Evolutionary conservation across 2,888 invertebrate species (phyloP), one percentile per base, ranked within the genome.

Genomic region (Anorthoa munda): DNA sequence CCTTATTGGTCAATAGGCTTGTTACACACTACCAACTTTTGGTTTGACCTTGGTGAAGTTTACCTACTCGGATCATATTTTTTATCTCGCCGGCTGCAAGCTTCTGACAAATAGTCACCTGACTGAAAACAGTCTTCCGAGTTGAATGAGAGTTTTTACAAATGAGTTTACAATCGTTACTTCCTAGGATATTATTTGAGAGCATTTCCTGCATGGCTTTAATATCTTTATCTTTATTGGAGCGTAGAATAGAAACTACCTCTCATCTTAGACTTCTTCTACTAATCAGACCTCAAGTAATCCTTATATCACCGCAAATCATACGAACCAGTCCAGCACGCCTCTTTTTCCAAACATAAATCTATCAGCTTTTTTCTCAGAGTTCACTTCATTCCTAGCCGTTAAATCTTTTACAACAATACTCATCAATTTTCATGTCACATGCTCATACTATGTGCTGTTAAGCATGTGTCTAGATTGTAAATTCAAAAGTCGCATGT

Each of bases 111-210:
- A 59, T 18, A 63, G 56, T 75, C 75, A 74, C 58, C 50, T 64
- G 63, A 70, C 70, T 55, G 23, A 51, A 58, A 63, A 13, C 50
- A 45, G 39, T 23, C 55, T 61, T 67, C 56, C 13, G 26, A 72
- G n/a, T 64, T 55, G 9, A 61, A 67, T 65, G 17, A 9, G 26
- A 53, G 31, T n/a, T 68, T 56, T 53, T 50, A 67, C 45, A 64
- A 75, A 72, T 68, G 11, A 60, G n/a, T 61, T 31, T 58, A 71
- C 51, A 50, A 59, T 66, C 11, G 46, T n/a, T 45, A 63, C 58
- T 77, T 80, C 67, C 76, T 76, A 51, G 12, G 48, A 55, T 39
- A 39, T 13, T 46, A 45, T 61, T 55, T 17, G 53, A 70, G 53
- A 26, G 45, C 64, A 50, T 56, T 61, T 65, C 64, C 53, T 68